Evolutionary conservation across 2,888 invertebrate species (phyloP), one percentile per base, ranked within the genome.

Genomic region (Oxyteleia sp.): DNA sequence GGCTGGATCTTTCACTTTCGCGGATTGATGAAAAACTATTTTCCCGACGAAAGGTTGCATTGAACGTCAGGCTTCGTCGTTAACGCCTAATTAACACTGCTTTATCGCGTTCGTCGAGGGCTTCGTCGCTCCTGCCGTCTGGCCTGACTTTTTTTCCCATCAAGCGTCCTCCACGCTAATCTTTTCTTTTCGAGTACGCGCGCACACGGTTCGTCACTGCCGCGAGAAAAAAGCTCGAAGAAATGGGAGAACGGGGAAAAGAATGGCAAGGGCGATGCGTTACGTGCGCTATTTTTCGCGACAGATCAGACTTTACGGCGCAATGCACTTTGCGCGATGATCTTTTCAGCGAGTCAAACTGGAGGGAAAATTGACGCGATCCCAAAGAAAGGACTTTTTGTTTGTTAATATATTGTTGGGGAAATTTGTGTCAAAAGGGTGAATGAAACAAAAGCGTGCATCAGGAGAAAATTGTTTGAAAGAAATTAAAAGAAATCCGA

Each of bases 81-180:
- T 61, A 68, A 68, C 68, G 76, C 69, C 69, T 79, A 80, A 80
- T 80, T 80, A 80, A 72, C 79, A 72, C 66, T 72, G 64, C 72
- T 80, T 32, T 80, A 72, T 66, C 57, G 64, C 23, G 51, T 41
- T 51, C 38, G 79, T 41, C 53, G 57, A 71, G 71, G 64, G 71
- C 49, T 79, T 79, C 68, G 64, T 15, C 18, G 35, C 18, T 13
- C 13, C 49, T 23, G 38, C 16, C 26, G 71, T 69, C 53, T 69
- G 53, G 49, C 57, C 63, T 38, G 64, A 53, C 13, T 68, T 69
- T 78, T 61, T 64, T 57, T n/a, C n/a, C 16, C 23, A 18, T 47
- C 20, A 51, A 51, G 45, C 64, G 13, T 49, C 59, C 57, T 68
- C 41, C 13, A 68, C 59, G 41, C n/a, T 78, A 69, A 78, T 63